Conservation (phyloP, 2,113 vertebrate species). For the Suncus etruscus region DNA sequence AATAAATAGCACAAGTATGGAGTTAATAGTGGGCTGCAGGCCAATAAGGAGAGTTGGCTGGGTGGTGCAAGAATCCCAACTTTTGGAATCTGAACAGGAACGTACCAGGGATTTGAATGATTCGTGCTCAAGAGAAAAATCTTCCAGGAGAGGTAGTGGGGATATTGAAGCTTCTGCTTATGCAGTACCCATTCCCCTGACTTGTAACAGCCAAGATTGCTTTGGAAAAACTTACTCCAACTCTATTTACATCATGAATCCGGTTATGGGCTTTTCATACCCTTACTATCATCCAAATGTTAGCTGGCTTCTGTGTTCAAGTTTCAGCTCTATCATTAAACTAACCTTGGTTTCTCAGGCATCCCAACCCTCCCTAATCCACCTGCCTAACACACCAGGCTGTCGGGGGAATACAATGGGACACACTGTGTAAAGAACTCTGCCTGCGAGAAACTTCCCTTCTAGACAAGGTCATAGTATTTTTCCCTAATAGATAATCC, state of each 20-base stretch:
- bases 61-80: background rate
- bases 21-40: background rate
- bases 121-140: background rate
- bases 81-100: background rate
- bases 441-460: background rate
- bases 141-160: background rate
- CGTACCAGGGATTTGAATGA: background rate
- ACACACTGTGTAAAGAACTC: background rate
- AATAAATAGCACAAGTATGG: background rate
- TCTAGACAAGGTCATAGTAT: background rate
- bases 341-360: background rate
- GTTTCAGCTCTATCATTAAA: conserved; percentile 1
- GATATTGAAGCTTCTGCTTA: background rate
- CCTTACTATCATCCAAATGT: background rate
- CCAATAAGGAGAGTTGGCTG: conserved; percentile 23
- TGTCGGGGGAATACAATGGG: background rate
- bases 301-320: background rate
- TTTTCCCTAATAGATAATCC: background rate
- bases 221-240: background rate
- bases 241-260: background rate
- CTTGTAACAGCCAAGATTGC: background rate
- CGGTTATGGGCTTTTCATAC: background rate
- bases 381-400: too few relatives aligned
- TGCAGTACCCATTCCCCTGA: background rate
- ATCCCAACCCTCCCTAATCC: background rate